These are phyloP conservation scores for Neoseiulus cucumeris DNA, from an alignment of 1,140 invertebrate genomes.

Conservation along the genomic window DNA sequence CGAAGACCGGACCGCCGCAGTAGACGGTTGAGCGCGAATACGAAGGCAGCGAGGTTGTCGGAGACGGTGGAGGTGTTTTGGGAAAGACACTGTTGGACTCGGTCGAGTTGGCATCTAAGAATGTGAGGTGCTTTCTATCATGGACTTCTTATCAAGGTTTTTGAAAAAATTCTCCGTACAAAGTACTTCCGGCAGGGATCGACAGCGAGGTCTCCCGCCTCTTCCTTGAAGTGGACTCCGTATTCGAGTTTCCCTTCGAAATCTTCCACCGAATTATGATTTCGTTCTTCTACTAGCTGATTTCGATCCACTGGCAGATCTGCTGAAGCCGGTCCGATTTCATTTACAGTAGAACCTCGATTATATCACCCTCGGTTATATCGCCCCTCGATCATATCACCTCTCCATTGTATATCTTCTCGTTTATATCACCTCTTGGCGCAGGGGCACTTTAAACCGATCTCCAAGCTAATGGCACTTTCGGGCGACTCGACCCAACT, in stretches of 20 bases:
- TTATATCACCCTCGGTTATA: no score
- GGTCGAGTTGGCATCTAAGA: no score
- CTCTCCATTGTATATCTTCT: no score
- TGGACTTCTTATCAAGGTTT: not conserved
- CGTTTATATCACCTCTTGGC: no score
- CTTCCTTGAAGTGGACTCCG: conserved; percentile 5
- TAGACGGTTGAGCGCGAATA: no score
- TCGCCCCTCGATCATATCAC: no score
- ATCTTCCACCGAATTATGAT: not conserved
- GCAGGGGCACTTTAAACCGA: no score
- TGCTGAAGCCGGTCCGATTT: not conserved
- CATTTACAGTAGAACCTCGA: no score
- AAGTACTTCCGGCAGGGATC: not conserved
- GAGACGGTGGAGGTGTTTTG: not conserved
- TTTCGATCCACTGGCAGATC: not conserved
- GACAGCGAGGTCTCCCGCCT: not conserved
- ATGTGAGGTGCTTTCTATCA: not conserved
- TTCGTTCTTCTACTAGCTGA: not conserved
- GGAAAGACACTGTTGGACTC: not conserved
- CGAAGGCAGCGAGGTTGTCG: not conserved
- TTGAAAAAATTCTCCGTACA: conserved; percentile 8
- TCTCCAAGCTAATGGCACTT: no score
- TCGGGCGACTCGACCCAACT: no score
- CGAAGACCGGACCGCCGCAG: no score
- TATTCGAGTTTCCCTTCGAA: not conserved